phyloP scores from a whole-genome alignment of 2,797 vertebrate genomes.

The Tarsius wallacei region DNA sequence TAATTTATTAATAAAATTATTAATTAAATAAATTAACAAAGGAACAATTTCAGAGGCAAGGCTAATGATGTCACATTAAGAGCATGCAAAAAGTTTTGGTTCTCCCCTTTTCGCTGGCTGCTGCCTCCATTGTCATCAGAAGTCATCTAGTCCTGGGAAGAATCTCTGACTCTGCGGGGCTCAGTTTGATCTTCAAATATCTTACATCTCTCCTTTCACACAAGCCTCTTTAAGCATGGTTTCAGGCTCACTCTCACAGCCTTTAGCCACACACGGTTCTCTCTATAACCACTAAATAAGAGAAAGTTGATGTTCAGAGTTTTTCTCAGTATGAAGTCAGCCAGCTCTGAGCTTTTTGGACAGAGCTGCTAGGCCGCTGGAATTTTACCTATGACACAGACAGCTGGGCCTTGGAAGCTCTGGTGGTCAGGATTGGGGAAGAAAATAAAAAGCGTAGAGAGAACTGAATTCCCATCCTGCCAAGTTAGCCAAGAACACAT shows the following conservation, averaged over 20 bases:
- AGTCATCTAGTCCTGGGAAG: not conserved
- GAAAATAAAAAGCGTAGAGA: not conserved
- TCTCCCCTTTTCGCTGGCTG: not conserved
- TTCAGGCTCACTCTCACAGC: not conserved
- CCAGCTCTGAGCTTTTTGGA: not conserved
- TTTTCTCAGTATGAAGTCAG: not conserved
- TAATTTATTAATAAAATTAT: not conserved
- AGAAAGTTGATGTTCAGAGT: not conserved
- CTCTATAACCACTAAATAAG: not conserved
- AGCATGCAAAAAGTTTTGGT: not conserved
- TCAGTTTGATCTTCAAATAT: conserved; percentile 37
- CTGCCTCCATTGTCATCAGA: not conserved
- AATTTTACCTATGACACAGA: not conserved
- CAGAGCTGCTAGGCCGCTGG: not conserved
- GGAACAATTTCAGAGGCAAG: not conserved
- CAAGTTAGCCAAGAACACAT: not conserved
- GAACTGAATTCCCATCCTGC: not conserved
- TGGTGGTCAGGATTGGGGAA: not conserved
- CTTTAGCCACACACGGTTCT: not conserved
- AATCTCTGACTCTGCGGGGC: not conserved
- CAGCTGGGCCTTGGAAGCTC: not conserved
- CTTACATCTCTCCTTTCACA: not conserved
- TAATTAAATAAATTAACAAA: conserved; percentile 2
- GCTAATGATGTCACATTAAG: not conserved
- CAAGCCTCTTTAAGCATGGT: not conserved